Base-by-base conservation (phyloP, 2,113 vertebrate genomes). In the Centrocercus urophasianus region DNA sequence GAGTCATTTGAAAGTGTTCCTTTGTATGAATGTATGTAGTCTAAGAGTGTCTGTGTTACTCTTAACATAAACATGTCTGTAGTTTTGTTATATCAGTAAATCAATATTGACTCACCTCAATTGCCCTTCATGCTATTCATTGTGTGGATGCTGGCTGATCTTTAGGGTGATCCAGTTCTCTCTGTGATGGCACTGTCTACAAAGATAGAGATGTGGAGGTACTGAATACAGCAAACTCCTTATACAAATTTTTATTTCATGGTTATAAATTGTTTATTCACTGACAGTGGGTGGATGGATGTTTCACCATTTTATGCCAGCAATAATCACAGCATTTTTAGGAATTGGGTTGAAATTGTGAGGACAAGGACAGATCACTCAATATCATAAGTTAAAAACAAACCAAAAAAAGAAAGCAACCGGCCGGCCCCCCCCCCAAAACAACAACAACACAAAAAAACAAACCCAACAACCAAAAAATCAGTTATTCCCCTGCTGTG, bases 81-180 rank as follows among this genome's bases (percentile, higher is more conserved):
- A 85, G 87, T 96, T 93, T 82, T 89, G 77, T 95, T 89, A 84
- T 82, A 87, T 91, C 78, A 87, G 59, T 89, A 87, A 93, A 96
- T 95, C 94, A 95, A 96, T 96, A 96, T 92, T 95, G 95, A 92
- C 86, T 93, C 80, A 83, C 88, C 75, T 83, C 80, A 86, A 42
- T 93, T 96, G 64, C 90, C 93, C 92, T 93, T 96, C 72, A 54
- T 88, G 92, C 90, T 93, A 77, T 91, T 96, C 93, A 83, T 36
- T 90, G 79, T 86, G 21, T 86, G 83, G 83, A 86, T 67, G 72
- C 76, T 91, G 84, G 32, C 63, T 74, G 84, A 84, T 88, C 89
- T 91, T 81, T 86, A 90, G 82, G 79, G 45, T 88, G 82, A 94
- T 86, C 50, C 83, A 47, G 83, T 85, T 83, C 79, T 56, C 38